Percentiles rank a stretch among this genome's conserved stretches.
phyloP scores from a whole-genome alignment of 1,140 invertebrate species.

The Dendrolimus punctatus region DNA sequence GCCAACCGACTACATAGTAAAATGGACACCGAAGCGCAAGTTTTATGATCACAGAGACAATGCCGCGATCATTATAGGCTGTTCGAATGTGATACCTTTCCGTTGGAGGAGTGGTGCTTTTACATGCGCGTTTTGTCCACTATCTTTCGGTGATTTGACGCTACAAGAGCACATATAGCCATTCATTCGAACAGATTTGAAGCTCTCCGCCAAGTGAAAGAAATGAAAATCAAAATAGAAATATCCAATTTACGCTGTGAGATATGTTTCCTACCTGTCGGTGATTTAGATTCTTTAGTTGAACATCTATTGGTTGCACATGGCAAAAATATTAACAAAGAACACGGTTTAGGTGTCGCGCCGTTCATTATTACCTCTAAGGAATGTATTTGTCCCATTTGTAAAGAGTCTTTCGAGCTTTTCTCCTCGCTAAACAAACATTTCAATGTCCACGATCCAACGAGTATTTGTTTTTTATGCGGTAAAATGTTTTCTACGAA shows the following conservation, averaged over 20 bases:
- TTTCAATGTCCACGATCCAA: slow-evolving; percentile 58
- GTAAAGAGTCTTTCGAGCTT: slow-evolving; percentile 39
- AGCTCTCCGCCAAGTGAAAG: slow-evolving; percentile 30
- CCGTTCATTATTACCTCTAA: slow-evolving; percentile 35
- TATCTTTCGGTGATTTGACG: slow-evolving; percentile 40
- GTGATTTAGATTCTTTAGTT: slow-evolving; percentile 21
- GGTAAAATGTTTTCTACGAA: slow-evolving; percentile 50
- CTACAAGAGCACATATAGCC: slow-evolving; percentile 27
- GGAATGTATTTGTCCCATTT: slow-evolving; percentile 42
- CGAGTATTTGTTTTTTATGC: slow-evolving; percentile 57
- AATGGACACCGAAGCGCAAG: slow-evolving; percentile 50
- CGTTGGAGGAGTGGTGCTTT: slow-evolving; percentile 49
- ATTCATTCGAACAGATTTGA: slow-evolving; percentile 39
- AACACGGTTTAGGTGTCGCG: slow-evolving; percentile 39
- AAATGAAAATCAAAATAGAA: slow-evolving; percentile 48
- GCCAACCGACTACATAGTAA: slow-evolving; percentile 28
- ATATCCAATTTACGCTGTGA: slow-evolving; percentile 40
- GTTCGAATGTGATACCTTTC: slow-evolving; percentile 54
- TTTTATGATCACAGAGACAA: slow-evolving; percentile 60
- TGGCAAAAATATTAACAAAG: slow-evolving; percentile 34
- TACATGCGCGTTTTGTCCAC: slow-evolving; percentile 44
- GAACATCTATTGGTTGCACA: slow-evolving; percentile 24
- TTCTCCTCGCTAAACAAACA: slow-evolving; percentile 56
- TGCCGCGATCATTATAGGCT: slow-evolving; percentile 50
- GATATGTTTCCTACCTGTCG: slow-evolving; percentile 30